Percentiles rank a stretch among this genome's conserved stretches.
These are phyloP conservation scores for Phymanthus crucifer DNA, from an alignment of 92 coral and sea anemone genomes.

Conservation along the genomic window DNA sequence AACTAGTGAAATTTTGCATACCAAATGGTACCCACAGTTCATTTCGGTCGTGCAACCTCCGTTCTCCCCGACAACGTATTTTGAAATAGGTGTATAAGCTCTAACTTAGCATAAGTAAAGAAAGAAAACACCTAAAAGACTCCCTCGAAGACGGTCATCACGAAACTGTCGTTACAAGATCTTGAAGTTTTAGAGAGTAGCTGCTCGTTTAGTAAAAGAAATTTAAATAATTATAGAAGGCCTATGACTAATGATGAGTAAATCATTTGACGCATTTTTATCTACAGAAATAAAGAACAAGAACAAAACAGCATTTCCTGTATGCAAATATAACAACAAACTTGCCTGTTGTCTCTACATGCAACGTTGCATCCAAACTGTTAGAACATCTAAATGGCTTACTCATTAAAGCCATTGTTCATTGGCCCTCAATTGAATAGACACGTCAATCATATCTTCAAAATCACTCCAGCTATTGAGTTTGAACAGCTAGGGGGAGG, in stretches of 20 bases:
- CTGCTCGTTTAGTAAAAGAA: background rate
- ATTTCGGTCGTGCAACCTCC: no score
- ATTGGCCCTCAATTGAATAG: background rate
- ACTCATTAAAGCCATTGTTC: slow-evolving; percentile 2
- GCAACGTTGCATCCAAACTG: background rate
- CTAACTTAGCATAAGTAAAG: background rate
- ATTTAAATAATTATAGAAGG: background rate
- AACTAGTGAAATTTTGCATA: no score
- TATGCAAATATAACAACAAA: slow-evolving; percentile 15
- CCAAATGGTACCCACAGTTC: no score
- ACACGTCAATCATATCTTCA: background rate
- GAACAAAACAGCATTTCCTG: slow-evolving; percentile 33
- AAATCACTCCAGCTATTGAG: background rate
- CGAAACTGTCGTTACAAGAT: background rate
- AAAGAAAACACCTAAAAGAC: background rate
- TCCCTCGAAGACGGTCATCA: slow-evolving; percentile 3
- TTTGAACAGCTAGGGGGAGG: slow-evolving; percentile 6
- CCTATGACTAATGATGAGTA: background rate
- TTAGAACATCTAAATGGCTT: background rate
- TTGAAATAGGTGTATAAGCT: no score
- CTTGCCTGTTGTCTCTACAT: slow-evolving; percentile 7
- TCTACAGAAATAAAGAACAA: background rate
- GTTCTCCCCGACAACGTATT: no score
- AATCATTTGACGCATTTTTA: background rate
- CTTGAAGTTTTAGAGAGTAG: background rate